Evolutionary conservation across 1,140 invertebrate species (phyloP).

Genomic region (Oscheius sp.): DNA sequence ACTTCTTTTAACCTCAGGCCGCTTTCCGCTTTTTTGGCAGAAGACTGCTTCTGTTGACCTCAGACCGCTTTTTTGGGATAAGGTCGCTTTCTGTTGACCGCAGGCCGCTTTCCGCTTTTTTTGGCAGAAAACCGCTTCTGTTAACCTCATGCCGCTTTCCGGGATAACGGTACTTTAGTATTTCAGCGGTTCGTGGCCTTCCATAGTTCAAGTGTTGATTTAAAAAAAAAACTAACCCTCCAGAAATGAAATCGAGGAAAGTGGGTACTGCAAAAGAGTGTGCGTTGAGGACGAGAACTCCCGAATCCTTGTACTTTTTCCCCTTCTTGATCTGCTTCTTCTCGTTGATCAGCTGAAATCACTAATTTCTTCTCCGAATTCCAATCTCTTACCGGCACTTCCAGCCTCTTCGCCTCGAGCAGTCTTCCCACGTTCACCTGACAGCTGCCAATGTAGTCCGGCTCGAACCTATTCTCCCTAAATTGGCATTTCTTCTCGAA

Average conservation of each 20-base stretch:
- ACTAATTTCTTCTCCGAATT: not conserved
- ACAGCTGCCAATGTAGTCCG: not conserved
- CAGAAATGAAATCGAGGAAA: constrained; percentile 55
- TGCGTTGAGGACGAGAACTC: constrained; percentile 43
- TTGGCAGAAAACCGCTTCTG: too few relatives aligned
- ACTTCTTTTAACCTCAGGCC: too few relatives aligned
- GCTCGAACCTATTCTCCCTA: not conserved
- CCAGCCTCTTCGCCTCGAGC: not conserved
- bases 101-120: too few relatives aligned
- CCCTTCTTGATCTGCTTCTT: constrained; percentile 58
- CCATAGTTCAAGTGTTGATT: too few relatives aligned
- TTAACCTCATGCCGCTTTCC: too few relatives aligned
- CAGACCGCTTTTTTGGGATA: too few relatives aligned
- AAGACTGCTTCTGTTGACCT: too few relatives aligned
- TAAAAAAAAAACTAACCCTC: constrained; percentile 46
- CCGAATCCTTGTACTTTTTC: constrained; percentile 56
- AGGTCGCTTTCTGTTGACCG: too few relatives aligned
- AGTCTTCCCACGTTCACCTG: not conserved
- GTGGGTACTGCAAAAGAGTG: constrained; percentile 37
- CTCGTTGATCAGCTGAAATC: constrained; percentile 63
- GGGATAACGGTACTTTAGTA: too few relatives aligned
- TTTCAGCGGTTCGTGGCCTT: too few relatives aligned
- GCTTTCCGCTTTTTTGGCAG: too few relatives aligned
- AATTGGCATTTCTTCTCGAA: not conserved
- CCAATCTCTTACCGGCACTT: not conserved